Evolutionary conservation across 2,888 invertebrate genomes (phyloP).

Genomic region (Patella caerulea): DNA sequence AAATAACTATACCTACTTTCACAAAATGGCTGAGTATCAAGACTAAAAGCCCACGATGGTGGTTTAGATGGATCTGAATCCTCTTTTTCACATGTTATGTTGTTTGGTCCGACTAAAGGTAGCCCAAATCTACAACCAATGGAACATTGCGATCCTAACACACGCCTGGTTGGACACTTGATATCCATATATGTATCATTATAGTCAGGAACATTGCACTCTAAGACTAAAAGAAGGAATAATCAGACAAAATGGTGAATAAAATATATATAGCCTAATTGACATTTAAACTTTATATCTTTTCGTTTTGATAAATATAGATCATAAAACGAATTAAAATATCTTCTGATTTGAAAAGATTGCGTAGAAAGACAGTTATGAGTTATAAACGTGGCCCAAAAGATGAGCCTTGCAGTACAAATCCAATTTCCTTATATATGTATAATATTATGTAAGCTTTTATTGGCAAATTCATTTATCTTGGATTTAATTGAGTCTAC

Average conservation of each 20-base stretch:
- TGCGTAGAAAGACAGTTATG: neutral
- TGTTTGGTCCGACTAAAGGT: conserved; percentile 6
- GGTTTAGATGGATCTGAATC: neutral
- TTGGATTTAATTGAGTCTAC: neutral
- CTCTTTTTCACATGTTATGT: conserved; percentile 1
- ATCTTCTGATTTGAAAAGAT: neutral
- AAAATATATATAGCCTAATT: too few species aligned
- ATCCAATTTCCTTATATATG: too few species aligned
- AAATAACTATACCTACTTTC: neutral
- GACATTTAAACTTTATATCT: too few species aligned
- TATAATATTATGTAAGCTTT: neutral
- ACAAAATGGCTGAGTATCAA: conserved; percentile 6
- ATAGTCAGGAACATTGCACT: neutral
- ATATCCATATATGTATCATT: conserved; percentile 3
- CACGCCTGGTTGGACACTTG: conserved; percentile 8
- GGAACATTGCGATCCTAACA: conserved; percentile 16
- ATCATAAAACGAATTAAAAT: neutral
- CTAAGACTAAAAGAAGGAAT: neutral
- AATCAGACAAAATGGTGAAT: too few species aligned
- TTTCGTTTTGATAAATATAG: neutral
- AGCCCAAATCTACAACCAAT: conserved; percentile 21
- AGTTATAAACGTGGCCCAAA: too few species aligned
- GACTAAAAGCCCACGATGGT: neutral
- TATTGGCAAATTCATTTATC: neutral
- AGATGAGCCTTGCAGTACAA: too few species aligned